These are phyloP conservation scores for Isaurus tuberculatus DNA, from an alignment of 92 coral and sea anemone genomes.

Conservation along the genomic window DNA sequence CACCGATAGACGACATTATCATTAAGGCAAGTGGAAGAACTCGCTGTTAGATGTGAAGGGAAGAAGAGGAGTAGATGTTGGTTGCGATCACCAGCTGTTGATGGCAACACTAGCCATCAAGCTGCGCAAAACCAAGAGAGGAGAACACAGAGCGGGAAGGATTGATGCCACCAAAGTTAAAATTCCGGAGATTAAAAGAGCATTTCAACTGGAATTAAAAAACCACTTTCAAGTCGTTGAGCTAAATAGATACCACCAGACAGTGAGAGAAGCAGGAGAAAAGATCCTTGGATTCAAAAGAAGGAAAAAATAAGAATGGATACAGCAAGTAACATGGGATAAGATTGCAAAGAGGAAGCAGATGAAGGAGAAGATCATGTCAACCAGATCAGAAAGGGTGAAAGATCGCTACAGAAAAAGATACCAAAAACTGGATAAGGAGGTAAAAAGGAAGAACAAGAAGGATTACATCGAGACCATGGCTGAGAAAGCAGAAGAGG, in stretches of 20 bases:
- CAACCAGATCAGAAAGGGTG: slow-evolving; percentile 26
- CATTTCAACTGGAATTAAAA: neutral
- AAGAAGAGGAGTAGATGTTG: slow-evolving; percentile 1
- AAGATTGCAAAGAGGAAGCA: slow-evolving; percentile 13
- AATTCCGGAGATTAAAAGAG: neutral
- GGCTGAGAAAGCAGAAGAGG: slow-evolving; percentile 23
- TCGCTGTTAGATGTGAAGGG: neutral
- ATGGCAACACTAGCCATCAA: neutral
- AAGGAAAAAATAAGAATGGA: slow-evolving; percentile 13
- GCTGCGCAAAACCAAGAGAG: slow-evolving; percentile 2
- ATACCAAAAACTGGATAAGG: slow-evolving; percentile 31
- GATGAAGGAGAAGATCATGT: slow-evolving; percentile 1
- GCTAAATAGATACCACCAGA: neutral
- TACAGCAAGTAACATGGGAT: slow-evolving; percentile 7
- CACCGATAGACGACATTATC: neutral
- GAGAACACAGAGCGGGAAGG: neutral
- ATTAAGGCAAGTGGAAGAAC: neutral
- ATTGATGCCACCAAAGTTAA: neutral
- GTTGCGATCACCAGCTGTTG: neutral
- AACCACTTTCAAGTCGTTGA: neutral
- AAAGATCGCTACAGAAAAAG: slow-evolving; percentile 2
- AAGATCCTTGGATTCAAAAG: slow-evolving; percentile 30
- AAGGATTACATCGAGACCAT: slow-evolving; percentile 3
- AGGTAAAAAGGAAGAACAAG: slow-evolving; percentile 17
- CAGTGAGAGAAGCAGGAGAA: slow-evolving; percentile 19